These are phyloP conservation scores for Araneus ventricosus DNA, from an alignment of 1,140 invertebrate genomes.

Conservation along the genomic window DNA sequence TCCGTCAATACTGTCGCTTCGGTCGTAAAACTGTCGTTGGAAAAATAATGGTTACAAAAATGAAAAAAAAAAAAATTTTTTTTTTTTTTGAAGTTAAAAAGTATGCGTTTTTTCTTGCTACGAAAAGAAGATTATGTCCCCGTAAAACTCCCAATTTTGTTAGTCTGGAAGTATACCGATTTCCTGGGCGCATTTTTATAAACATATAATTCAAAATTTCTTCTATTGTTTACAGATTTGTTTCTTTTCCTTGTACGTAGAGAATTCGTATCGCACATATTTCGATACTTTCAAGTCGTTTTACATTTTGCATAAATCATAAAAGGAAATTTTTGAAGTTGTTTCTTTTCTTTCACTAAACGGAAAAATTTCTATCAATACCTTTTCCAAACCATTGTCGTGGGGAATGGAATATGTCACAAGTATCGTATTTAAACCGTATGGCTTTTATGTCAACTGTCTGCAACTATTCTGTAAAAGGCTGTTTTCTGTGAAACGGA, in stretches of 20 bases:
- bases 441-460: too few relatives aligned
- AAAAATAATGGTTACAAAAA: constrained; percentile 49
- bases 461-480: too few relatives aligned
- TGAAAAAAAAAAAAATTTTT: too few relatives aligned
- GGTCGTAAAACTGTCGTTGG: constrained; percentile 58
- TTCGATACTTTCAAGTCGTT: too few relatives aligned
- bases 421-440: too few relatives aligned
- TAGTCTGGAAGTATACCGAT: not conserved
- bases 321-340: too few relatives aligned
- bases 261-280: not conserved
- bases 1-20: not conserved
- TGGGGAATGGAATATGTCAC: too few relatives aligned
- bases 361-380: too few relatives aligned
- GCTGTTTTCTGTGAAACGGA: too few relatives aligned
- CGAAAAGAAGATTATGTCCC: not conserved
- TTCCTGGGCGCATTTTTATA: not conserved
- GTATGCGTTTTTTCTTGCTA: not conserved
- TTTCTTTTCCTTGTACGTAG: not conserved
- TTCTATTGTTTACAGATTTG: not conserved
- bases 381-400: not conserved
- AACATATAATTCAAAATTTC: not conserved
- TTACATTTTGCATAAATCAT: not conserved
- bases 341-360: too few relatives aligned
- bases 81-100: constrained; percentile 1
- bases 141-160: not conserved